These are phyloP conservation scores for Dryobates pubescens DNA, from an alignment of 2,797 vertebrate genomes.

Conservation along the genomic window DNA sequence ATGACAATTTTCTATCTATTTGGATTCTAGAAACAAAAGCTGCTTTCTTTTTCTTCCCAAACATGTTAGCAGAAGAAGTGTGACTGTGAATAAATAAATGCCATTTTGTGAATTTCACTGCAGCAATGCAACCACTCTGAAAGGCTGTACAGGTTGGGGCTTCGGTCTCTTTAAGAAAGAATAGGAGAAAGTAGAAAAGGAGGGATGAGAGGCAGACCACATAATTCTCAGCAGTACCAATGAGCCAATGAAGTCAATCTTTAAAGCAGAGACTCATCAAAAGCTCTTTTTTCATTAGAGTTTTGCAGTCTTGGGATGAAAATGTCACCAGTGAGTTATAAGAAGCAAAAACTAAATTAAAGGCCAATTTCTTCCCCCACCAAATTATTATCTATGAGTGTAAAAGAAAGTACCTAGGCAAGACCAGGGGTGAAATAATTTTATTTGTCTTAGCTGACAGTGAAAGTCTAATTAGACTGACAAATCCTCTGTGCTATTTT, in stretches of 20 bases:
- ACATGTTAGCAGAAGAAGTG: not conserved
- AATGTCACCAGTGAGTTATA: slow-evolving; percentile 68
- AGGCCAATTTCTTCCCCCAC: slow-evolving; percentile 53
- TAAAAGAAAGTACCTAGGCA: slow-evolving; percentile 61
- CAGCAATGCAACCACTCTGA: not conserved
- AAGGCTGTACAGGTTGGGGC: not conserved
- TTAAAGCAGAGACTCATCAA: slow-evolving; percentile 41
- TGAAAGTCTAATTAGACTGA: slow-evolving; percentile 79
- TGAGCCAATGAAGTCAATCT: not conserved
- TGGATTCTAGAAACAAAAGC: not conserved
- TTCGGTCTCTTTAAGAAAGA: not conserved
- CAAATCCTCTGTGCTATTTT: slow-evolving; percentile 72
- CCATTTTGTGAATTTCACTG: not conserved
- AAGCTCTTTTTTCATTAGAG: slow-evolving; percentile 28
- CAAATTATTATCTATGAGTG: slow-evolving; percentile 67
- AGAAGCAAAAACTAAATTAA: slow-evolving; percentile 69
- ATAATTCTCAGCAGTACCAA: not conserved
- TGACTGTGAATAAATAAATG: not conserved
- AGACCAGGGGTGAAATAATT: slow-evolving; percentile 62
- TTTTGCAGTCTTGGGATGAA: slow-evolving; percentile 47
- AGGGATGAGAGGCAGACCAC: not conserved
- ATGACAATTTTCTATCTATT: not conserved
- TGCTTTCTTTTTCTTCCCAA: not conserved
- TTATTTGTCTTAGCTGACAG: slow-evolving; percentile 73
- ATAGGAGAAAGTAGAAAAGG: not conserved